Conservation (phyloP, 2,797 vertebrate genomes). For the Tarsius wallacei region DNA sequence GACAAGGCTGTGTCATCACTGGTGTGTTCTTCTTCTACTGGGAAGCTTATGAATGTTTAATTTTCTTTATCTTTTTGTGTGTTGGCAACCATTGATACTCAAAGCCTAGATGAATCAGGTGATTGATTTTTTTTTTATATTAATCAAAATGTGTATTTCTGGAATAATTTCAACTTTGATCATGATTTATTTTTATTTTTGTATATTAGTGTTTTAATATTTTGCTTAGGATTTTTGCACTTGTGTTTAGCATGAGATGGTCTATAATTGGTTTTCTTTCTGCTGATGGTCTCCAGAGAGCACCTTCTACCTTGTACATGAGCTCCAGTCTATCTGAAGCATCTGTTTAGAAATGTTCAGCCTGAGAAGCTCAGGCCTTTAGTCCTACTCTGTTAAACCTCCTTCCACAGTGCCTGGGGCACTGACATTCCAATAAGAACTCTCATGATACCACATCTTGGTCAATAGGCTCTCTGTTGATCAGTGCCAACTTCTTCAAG, state of each 20-base stretch:
- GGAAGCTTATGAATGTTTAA: neutral
- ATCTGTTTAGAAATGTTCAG: neutral
- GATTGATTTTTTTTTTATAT: neutral
- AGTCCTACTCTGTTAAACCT: neutral
- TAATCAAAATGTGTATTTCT: neutral
- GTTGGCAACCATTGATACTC: neutral
- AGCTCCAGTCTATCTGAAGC: neutral
- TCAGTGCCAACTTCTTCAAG: neutral
- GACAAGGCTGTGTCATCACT: neutral
- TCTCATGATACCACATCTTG: neutral
- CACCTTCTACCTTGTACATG: neutral
- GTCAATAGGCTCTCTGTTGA: neutral
- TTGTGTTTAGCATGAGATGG: neutral
- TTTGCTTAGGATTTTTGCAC: neutral
- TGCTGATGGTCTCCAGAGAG: neutral
- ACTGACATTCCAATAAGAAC: neutral
- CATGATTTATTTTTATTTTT: neutral
- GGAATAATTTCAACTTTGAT: neutral
- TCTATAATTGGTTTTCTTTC: neutral
- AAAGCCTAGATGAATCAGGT: neutral
- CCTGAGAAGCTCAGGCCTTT: neutral
- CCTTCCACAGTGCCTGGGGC: neutral
- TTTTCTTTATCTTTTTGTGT: neutral
- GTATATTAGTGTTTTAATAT: neutral
- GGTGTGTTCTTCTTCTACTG: neutral